Conservation (phyloP, 1,140 invertebrate species). For the Heterodera schachtii region DNA sequence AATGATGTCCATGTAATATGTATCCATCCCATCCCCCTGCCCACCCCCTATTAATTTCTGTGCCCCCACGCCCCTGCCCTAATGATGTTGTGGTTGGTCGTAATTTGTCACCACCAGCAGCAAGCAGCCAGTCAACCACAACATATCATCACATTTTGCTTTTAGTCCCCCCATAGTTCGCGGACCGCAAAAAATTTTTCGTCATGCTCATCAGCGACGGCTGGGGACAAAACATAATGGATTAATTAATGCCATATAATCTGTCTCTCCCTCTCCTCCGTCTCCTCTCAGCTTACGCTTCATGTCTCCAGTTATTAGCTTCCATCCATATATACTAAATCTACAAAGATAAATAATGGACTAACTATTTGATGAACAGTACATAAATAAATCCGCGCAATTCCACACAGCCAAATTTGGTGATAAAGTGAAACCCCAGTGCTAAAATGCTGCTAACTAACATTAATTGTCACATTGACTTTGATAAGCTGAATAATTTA, state of each 20-base stretch:
- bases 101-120: too few relatives aligned
- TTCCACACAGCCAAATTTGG: background rate
- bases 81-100: background rate
- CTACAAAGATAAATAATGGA: too few relatives aligned
- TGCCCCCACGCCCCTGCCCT: background rate
- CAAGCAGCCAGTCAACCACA: too few relatives aligned
- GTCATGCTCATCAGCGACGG: background rate
- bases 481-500: too few relatives aligned
- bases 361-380: background rate
- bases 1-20: too few relatives aligned
- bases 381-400: background rate
- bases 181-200: background rate
- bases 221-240: background rate
- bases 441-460: too few relatives aligned
- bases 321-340: too few relatives aligned
- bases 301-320: background rate
- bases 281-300: too few relatives aligned
- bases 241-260: background rate
- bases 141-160: too few relatives aligned
- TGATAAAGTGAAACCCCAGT: background rate
- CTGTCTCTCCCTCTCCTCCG: background rate
- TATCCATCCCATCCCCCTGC: too few relatives aligned
- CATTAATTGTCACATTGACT: background rate
- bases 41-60: background rate
- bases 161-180: too few relatives aligned